Base-by-base conservation (phyloP, 2,888 invertebrate species). In the Aphelenchoides bicaudatus region DNA sequence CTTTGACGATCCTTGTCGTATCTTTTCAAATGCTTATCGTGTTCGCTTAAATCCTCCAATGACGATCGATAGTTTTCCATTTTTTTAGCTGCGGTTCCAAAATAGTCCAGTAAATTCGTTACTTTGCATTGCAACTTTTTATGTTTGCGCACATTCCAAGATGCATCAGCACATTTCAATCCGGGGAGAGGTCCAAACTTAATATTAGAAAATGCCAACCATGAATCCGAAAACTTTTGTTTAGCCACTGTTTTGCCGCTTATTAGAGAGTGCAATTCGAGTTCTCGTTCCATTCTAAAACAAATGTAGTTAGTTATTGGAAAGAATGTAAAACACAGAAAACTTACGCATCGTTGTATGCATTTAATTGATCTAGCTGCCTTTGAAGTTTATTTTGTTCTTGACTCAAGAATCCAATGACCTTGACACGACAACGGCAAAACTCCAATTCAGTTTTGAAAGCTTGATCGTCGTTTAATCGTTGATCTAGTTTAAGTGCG, bases 381-480 rank as follows among this genome's bases (percentile, higher is more conserved):
- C 56, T 52, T 3, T 55, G 16, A 52, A 52, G 56, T 13, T 21
- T 49, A 16, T 49, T 37, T n/a, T 49, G 28, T 21, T 49, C 49
- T 37, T 37, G 16, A 19, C 16, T 37, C 16, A 37, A n/a, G n/a
- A n/a, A n/a, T n/a, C n/a, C n/a, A n/a, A n/a, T n/a, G n/a, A n/a
- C n/a, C n/a, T n/a, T n/a, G n/a, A n/a, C n/a, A n/a, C n/a, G n/a
- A n/a, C n/a, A n/a, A n/a, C n/a, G n/a, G n/a, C n/a, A n/a, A n/a
- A n/a, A n/a, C n/a, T n/a, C n/a, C n/a, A n/a, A n/a, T n/a, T n/a
- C n/a, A n/a, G n/a, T n/a, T n/a, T n/a, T n/a, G n/a, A n/a, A n/a
- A n/a, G n/a, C n/a, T n/a, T n/a, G n/a, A n/a, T n/a, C n/a, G n/a
- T n/a, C n/a, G n/a, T n/a, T n/a, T n/a, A n/a, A n/a, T n/a, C n/a